Evolutionary conservation across 1,140 invertebrate species (phyloP).

Genomic region (Euwallacea similis): DNA sequence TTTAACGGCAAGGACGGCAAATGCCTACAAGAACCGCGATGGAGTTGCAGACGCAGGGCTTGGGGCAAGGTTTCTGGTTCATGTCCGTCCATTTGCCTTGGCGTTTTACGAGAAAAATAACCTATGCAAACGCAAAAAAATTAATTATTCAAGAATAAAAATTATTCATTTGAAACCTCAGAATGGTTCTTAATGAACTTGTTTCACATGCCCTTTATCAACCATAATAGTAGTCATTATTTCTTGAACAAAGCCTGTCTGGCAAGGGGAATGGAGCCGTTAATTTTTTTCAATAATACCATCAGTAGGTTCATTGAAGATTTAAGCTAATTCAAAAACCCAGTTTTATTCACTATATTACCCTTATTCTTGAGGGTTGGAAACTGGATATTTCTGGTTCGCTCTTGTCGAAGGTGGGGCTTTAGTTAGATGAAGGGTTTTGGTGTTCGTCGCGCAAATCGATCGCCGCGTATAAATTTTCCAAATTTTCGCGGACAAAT

Average conservation of each 20-base stretch:
- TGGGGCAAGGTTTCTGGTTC: constrained; percentile 7
- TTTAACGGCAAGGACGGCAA: constrained; percentile 9
- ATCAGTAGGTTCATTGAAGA: background rate
- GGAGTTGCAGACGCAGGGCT: background rate
- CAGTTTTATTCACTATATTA: no score
- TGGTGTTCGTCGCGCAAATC: background rate
- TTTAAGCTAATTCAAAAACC: no score
- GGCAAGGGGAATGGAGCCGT: no score
- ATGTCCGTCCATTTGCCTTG: background rate
- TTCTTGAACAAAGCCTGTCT: no score
- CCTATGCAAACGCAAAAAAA: background rate
- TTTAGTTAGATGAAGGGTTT: constrained; percentile 4
- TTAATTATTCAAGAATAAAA: no score
- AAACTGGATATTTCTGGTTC: constrained; percentile 16
- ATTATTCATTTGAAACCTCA: no score
- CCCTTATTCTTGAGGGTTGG: background rate
- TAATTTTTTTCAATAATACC: no score
- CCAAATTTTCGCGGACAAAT: no score
- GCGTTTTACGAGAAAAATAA: constrained; percentile 1
- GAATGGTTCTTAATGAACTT: no score
- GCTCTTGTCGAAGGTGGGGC: background rate
- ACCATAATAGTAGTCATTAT: no score
- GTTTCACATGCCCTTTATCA: no score
- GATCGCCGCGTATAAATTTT: no score
- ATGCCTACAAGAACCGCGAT: background rate